phyloP scores from a whole-genome alignment of 2,113 vertebrate species.

The Cairina moschata region DNA sequence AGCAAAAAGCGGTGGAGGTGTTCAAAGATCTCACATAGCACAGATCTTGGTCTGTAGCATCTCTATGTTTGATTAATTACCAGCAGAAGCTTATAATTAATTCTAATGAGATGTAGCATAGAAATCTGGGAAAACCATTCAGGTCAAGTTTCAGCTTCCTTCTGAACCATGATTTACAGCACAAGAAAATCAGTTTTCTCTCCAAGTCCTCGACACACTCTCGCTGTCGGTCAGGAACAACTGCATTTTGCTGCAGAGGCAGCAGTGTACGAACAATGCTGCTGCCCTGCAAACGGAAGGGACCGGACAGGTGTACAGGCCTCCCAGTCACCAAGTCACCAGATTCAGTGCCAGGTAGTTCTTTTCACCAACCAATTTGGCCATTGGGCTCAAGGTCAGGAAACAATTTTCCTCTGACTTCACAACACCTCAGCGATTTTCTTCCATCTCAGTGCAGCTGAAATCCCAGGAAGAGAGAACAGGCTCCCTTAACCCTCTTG shows the following conservation, averaged over 20 bases:
- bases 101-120: not conserved
- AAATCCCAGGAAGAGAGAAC: slow-evolving; percentile 1
- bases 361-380: not conserved
- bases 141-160: not conserved
- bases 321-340: not conserved
- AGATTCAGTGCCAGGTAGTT: not conserved
- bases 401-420: slow-evolving; percentile 15
- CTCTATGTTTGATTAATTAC: slow-evolving; percentile 34
- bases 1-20: not conserved
- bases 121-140: not conserved
- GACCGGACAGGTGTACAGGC: not conserved
- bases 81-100: not conserved
- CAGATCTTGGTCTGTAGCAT: not conserved
- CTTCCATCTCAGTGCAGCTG: not conserved
- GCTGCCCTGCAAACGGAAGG: not conserved
- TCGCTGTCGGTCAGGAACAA: not conserved
- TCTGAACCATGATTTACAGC: not conserved
- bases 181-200: not conserved
- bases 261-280: rapidly evolving
- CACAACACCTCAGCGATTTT: not conserved
- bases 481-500: not conserved
- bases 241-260: slow-evolving; percentile 24
- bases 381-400: slow-evolving; percentile 10
- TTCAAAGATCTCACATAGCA: not conserved
- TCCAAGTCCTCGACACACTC: not conserved